Evolutionary conservation across 2,797 vertebrate genomes (phyloP).

Genomic region (Betta splendens): DNA sequence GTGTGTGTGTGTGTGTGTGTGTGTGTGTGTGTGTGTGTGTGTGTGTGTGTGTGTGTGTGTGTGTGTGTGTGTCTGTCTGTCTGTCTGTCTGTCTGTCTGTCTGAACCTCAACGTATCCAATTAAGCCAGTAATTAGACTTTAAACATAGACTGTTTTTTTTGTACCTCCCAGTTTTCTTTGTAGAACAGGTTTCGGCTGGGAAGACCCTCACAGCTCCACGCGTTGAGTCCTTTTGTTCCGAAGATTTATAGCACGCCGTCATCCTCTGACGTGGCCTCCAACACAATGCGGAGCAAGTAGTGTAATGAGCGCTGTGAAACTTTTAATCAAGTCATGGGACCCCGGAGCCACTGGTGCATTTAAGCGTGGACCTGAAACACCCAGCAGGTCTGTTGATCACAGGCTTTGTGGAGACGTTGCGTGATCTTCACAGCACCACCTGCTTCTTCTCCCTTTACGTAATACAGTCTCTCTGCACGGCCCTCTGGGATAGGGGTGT

Average conservation of each 20-base stretch:
- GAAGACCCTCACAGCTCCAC: slow-evolving; percentile 21
- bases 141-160: slow-evolving; percentile 28
- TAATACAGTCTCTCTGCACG: slow-evolving; percentile 55
- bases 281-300: slow-evolving; percentile 46
- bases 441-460: slow-evolving; percentile 61
- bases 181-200: not conserved
- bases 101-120: no score
- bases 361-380: slow-evolving; percentile 45
- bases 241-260: slow-evolving; percentile 57
- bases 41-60: no score
- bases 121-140: slow-evolving; percentile 29
- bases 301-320: slow-evolving; percentile 54
- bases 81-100: no score
- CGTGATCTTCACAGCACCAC: slow-evolving; percentile 43
- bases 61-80: no score
- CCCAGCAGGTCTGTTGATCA: slow-evolving; percentile 43
- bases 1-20: no score
- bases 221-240: slow-evolving; percentile 44
- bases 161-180: slow-evolving; percentile 21
- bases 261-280: slow-evolving; percentile 58
- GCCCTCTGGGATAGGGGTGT: slow-evolving; percentile 67
- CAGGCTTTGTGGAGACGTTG: slow-evolving; percentile 21
- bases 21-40: no score
- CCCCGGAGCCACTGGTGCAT: slow-evolving; percentile 51
- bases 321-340: slow-evolving; percentile 62